Percentiles rank a stretch among this genome's conserved stretches.
Evolutionary conservation across 2,888 invertebrate species (phyloP).

Genomic region (Drosophila tanythrix): DNA sequence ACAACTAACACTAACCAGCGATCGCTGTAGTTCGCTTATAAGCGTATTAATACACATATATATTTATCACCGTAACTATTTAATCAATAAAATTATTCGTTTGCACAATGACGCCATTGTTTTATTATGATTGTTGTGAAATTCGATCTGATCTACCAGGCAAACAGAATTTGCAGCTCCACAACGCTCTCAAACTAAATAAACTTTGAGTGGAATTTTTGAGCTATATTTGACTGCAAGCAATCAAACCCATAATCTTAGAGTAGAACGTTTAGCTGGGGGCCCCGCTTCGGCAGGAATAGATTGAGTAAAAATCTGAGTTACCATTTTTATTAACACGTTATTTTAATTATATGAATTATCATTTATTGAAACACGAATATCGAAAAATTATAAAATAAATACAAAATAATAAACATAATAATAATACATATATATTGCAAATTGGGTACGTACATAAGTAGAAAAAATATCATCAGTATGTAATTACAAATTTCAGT

Average conservation of each 20-base stretch:
- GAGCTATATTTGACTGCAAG: not conserved
- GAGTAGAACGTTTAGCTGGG: too few species aligned
- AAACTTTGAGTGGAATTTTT: not conserved
- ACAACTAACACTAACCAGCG: conserved; percentile 33
- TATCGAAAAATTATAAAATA: conserved; percentile 33
- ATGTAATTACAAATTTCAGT: conserved; percentile 66
- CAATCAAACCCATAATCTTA: not conserved
- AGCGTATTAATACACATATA: conserved; percentile 51
- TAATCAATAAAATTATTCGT: conserved; percentile 80
- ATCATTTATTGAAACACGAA: conserved; percentile 51
- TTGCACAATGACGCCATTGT: conserved; percentile 64
- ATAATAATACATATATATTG: conserved; percentile 50
- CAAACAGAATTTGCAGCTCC: not conserved
- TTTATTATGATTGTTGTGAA: not conserved
- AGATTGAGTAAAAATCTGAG: not conserved
- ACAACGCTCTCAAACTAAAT: not conserved
- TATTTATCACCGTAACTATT: conserved; percentile 75
- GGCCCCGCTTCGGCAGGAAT: not conserved
- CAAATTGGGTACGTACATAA: conserved; percentile 57
- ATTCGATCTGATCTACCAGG: not conserved
- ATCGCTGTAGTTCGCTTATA: conserved; percentile 21
- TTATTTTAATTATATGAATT: conserved; percentile 21
- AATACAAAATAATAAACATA: conserved; percentile 46
- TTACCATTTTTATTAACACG: conserved; percentile 1
- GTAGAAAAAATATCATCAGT: conserved; percentile 50